Evolutionary conservation across 2,888 invertebrate species (phyloP).

Genomic region (Tortricodes alternella): DNA sequence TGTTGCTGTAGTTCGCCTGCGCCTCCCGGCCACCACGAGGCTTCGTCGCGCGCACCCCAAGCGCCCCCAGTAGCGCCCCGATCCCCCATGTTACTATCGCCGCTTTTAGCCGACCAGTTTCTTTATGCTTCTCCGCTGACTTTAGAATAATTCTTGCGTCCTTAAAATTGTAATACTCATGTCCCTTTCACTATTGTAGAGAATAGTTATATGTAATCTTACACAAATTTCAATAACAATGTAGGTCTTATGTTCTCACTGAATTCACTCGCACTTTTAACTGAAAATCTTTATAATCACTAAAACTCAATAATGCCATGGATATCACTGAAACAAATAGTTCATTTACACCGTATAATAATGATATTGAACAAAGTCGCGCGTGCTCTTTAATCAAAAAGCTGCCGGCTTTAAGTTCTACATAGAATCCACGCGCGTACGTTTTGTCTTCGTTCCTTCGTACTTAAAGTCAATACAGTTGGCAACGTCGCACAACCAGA

Average conservation of each 20-base stretch:
- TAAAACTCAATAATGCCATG: slow-evolving; percentile 62
- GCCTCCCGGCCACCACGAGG: slow-evolving; percentile 80
- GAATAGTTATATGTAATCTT: slow-evolving; percentile 2
- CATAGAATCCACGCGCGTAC: slow-evolving; percentile 74
- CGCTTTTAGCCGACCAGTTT: slow-evolving; percentile 74
- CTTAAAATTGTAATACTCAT: slow-evolving; percentile 57
- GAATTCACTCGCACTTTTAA: slow-evolving; percentile 48
- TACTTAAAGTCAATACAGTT: slow-evolving; percentile 80
- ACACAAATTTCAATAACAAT: slow-evolving; percentile 33
- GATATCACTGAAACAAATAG: slow-evolving; percentile 51
- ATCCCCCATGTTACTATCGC: slow-evolving; percentile 77
- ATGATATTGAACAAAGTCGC: slow-evolving; percentile 51
- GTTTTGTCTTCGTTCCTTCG: slow-evolving; percentile 75
- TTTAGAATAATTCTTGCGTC: slow-evolving; percentile 53
- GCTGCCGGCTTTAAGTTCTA: slow-evolving; percentile 75
- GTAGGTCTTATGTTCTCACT: slow-evolving; percentile 39
- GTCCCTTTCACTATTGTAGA: slow-evolving; percentile 47
- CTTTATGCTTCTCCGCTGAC: slow-evolving; percentile 60
- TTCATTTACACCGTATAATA: slow-evolving; percentile 39
- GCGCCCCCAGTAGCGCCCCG: slow-evolving; percentile 81
- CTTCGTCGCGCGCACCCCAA: slow-evolving; percentile 83
- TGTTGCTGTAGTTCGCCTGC: slow-evolving; percentile 71
- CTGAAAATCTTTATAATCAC: slow-evolving; percentile 60
- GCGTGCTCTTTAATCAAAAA: slow-evolving; percentile 57
- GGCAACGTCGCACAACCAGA: slow-evolving; percentile 82